phyloP scores from a whole-genome alignment of 2,797 vertebrate species.

The Brachymystax lenok region DNA sequence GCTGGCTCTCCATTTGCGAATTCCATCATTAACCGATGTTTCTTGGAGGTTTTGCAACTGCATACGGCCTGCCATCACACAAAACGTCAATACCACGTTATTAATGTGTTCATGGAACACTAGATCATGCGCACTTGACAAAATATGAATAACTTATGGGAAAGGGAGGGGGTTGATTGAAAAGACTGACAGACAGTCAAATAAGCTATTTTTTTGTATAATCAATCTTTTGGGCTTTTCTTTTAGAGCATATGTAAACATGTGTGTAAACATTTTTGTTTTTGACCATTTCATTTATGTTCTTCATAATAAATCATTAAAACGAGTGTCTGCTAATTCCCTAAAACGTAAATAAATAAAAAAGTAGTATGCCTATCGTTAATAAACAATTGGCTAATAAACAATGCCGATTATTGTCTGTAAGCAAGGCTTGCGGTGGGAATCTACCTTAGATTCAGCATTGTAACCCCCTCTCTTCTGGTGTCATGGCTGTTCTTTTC shows the following conservation, averaged over 20 bases:
- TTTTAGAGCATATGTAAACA: background rate
- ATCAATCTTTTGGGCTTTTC: background rate
- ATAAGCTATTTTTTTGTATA: too few species aligned
- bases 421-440: slow-evolving; percentile 31
- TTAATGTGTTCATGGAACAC: background rate
- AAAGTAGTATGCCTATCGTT: background rate
- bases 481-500: slow-evolving; percentile 72
- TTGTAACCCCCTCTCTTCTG: slow-evolving; percentile 40
- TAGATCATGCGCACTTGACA: background rate
- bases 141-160: background rate
- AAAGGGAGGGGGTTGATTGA: background rate
- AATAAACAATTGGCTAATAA: background rate
- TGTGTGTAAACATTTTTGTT: slow-evolving; percentile 1
- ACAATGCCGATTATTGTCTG: background rate
- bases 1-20: slow-evolving; percentile 7
- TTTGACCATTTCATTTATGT: background rate
- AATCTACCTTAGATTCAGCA: slow-evolving; percentile 26
- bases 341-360: background rate
- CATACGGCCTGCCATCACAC: background rate
- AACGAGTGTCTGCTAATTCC: too few species aligned
- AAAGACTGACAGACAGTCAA: too few species aligned
- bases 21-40: slow-evolving; percentile 13
- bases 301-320: background rate
- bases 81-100: slow-evolving; percentile 20
- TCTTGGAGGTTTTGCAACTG: slow-evolving; percentile 6